Conservation (phyloP, 1,140 invertebrate species). For the Halesus radiatus region DNA sequence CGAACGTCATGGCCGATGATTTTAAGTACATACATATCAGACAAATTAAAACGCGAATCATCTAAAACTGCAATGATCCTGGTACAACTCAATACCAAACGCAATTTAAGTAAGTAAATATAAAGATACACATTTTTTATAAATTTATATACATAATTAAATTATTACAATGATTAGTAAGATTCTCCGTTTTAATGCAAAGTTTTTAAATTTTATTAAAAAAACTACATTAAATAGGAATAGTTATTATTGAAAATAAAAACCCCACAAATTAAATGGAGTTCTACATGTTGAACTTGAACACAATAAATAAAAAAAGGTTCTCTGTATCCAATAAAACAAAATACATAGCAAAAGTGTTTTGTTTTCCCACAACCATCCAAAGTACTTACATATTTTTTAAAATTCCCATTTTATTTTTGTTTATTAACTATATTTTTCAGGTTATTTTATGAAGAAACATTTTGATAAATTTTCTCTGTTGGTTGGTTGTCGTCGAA, state of each 20-base stretch:
- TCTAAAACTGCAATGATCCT: conserved; percentile 4
- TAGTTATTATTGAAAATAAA: too few species aligned
- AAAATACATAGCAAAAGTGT: neutral
- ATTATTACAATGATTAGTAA: neutral
- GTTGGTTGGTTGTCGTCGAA: conserved; percentile 23
- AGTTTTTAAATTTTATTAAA: too few species aligned
- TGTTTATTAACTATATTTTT: conserved; percentile 6
- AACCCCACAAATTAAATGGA: too few species aligned
- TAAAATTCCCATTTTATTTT: too few species aligned
- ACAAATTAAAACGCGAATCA: conserved; percentile 6
- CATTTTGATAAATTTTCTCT: conserved; percentile 30
- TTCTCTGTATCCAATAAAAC: too few species aligned
- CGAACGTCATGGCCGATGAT: neutral
- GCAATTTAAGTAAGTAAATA: conserved; percentile 7
- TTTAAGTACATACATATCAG: neutral
- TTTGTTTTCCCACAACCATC: neutral
- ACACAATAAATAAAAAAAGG: too few species aligned
- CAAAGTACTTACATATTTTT: neutral
- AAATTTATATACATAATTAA: neutral
- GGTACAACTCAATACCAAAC: neutral
- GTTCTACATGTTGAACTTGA: too few species aligned
- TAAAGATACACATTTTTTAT: neutral
- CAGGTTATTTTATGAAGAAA: conserved; percentile 15
- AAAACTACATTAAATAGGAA: too few species aligned
- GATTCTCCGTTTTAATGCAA: neutral